These are phyloP conservation scores for Drosophila anomelani DNA, from an alignment of 2,888 invertebrate species.

Conservation along the genomic window DNA sequence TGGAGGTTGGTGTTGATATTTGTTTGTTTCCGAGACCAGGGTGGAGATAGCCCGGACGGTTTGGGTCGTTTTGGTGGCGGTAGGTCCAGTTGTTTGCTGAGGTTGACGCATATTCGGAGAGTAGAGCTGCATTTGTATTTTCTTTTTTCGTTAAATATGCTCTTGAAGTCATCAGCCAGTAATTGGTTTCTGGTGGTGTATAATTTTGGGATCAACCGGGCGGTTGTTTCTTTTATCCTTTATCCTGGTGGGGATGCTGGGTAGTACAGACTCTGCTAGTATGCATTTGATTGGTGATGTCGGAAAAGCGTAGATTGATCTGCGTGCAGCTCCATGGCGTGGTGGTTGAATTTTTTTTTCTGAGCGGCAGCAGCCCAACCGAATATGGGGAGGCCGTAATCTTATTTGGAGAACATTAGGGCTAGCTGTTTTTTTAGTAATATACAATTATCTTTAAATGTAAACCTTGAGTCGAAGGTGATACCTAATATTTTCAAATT, in stretches of 20 bases:
- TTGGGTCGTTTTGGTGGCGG: neutral
- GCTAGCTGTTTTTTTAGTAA: too few relatives aligned
- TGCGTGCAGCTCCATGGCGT: too few relatives aligned
- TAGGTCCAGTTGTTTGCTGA: neutral
- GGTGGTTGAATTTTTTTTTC: too few relatives aligned
- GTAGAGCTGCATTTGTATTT: neutral
- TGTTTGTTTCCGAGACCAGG: neutral
- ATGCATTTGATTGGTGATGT: too few relatives aligned
- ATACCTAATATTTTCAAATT: neutral
- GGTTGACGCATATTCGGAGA: conserved; percentile 1
- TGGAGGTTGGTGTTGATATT: conserved; percentile 1
- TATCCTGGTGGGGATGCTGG: neutral
- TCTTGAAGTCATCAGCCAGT: neutral
- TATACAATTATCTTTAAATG: too few relatives aligned
- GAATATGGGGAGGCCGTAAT: too few relatives aligned
- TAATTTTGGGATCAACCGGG: neutral
- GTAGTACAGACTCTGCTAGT: neutral
- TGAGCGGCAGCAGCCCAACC: too few relatives aligned
- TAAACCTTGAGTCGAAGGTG: too few relatives aligned
- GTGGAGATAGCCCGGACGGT: neutral
- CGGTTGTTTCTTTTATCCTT: neutral
- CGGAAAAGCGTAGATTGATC: too few relatives aligned
- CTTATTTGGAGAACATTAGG: too few relatives aligned
- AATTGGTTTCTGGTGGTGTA: neutral
- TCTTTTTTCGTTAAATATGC: too few relatives aligned